These are phyloP conservation scores for Sphyrna mokarran DNA, from an alignment of 2,113 vertebrate genomes.

Conservation along the genomic window DNA sequence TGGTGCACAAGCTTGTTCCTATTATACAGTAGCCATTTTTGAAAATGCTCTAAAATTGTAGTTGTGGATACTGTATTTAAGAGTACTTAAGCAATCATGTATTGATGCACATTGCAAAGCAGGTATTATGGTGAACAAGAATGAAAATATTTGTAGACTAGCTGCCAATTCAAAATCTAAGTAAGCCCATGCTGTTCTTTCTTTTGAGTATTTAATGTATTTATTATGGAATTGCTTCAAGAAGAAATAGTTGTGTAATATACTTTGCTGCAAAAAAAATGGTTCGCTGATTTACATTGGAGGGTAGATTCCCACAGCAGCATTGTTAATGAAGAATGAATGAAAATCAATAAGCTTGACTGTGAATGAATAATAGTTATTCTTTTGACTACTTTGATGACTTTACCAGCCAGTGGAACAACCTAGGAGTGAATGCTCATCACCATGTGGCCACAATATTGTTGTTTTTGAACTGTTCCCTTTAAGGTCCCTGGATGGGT, in stretches of 20 bases:
- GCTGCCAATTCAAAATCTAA: background rate
- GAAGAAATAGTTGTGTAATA: background rate
- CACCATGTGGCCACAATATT: too few relatives aligned
- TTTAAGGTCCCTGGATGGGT: too few relatives aligned
- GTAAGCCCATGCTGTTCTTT: background rate
- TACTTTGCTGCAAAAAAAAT: background rate
- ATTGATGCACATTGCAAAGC: background rate
- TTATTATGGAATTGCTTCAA: background rate
- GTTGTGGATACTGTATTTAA: background rate
- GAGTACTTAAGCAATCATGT: background rate
- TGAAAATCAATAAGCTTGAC: background rate
- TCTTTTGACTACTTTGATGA: too few relatives aligned
- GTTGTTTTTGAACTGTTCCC: too few relatives aligned
- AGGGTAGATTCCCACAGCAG: background rate
- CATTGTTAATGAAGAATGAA: background rate
- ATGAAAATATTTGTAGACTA: background rate
- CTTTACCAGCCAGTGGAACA: too few relatives aligned
- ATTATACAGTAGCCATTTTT: background rate
- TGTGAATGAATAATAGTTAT: background rate
- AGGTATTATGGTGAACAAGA: background rate
- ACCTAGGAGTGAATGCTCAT: too few relatives aligned
- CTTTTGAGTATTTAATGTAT: background rate
- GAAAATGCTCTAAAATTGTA: background rate
- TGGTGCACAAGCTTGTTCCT: background rate
- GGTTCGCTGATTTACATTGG: background rate